phyloP scores from a whole-genome alignment of 2,888 invertebrate genomes.

The Didymodactylos carnosus region DNA sequence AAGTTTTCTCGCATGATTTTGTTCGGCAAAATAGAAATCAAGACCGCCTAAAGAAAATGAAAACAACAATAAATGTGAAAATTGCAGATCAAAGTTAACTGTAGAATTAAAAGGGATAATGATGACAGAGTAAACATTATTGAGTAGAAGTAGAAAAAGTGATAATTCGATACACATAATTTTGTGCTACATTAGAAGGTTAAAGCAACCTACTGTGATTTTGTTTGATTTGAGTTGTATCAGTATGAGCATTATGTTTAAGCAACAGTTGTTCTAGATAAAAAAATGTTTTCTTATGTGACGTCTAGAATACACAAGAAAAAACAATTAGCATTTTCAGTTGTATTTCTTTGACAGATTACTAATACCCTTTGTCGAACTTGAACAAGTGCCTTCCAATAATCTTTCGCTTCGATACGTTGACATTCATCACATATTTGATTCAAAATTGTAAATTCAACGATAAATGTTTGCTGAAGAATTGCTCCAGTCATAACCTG shows the following conservation, averaged over 20 bases:
- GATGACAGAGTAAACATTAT: no score
- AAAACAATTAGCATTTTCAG: background rate
- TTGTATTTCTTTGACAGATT: background rate
- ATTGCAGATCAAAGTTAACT: no score
- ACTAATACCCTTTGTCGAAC: constrained; percentile 38
- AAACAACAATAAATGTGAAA: background rate
- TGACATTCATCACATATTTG: constrained; percentile 97
- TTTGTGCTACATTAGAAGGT: background rate
- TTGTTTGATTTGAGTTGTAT: constrained; percentile 31
- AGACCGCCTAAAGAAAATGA: constrained; percentile 56
- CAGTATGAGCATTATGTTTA: constrained; percentile 73
- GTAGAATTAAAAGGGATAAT: no score
- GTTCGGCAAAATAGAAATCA: constrained; percentile 76
- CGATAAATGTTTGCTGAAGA: constrained; percentile 77
- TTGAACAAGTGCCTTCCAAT: constrained; percentile 66
- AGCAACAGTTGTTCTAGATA: constrained; percentile 88
- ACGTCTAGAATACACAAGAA: constrained; percentile 33
- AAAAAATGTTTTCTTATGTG: constrained; percentile 87
- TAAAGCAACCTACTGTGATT: constrained; percentile 42
- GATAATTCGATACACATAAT: no score
- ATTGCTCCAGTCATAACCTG: constrained; percentile 67
- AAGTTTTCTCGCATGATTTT: constrained; percentile 76
- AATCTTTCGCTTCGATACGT: constrained; percentile 84
- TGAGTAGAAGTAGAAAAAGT: no score
- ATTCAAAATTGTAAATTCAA: constrained; percentile 69